phyloP scores from a whole-genome alignment of 2,888 invertebrate genomes.

The Sarcophaga variegata region DNA sequence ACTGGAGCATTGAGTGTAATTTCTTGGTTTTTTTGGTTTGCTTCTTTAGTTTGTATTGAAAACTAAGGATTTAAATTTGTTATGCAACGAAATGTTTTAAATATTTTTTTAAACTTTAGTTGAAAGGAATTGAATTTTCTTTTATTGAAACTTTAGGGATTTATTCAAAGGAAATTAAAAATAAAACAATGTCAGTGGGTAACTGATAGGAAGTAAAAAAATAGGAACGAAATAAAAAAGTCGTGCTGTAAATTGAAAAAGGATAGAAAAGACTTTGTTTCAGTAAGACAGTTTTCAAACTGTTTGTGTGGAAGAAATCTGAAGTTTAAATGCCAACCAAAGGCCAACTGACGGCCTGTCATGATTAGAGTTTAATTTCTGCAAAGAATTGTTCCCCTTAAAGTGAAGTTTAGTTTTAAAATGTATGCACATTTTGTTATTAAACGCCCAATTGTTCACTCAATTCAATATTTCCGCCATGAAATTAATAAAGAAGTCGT shows the following conservation, averaged over 20 bases:
- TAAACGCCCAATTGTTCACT: no score
- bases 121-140: background rate
- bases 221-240: no score
- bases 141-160: background rate
- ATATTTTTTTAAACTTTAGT: slow-evolving; percentile 21
- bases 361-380: no score
- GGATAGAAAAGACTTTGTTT: background rate
- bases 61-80: slow-evolving; percentile 47
- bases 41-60: slow-evolving; percentile 8
- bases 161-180: background rate
- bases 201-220: no score
- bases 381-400: no score
- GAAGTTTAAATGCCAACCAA: background rate
- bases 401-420: no score
- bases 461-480: no score
- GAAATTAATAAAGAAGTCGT: no score
- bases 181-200: background rate
- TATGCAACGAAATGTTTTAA: slow-evolving; percentile 24
- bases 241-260: background rate
- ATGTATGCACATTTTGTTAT: no score
- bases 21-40: background rate
- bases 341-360: no score
- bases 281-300: no score
- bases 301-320: no score
- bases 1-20: slow-evolving; percentile 43